Conservation (phyloP, 2,888 invertebrate genomes). For the Nowickia ferox region DNA sequence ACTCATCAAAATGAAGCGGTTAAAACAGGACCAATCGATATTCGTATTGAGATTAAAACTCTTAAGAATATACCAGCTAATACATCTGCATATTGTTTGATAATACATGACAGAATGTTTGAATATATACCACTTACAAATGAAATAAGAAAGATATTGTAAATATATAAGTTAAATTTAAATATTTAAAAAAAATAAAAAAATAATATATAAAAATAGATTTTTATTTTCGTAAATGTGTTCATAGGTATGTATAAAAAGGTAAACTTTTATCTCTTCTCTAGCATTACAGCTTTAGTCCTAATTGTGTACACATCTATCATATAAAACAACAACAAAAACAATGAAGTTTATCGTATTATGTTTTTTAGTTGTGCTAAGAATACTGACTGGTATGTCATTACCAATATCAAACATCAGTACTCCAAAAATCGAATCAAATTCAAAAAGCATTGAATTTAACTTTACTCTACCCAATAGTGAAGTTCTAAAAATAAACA, state of each 20-base stretch:
- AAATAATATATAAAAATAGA: too few species aligned
- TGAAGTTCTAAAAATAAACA: slow-evolving; percentile 25
- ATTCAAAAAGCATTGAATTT: neutral
- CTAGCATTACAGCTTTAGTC: too few species aligned
- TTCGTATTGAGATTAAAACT: slow-evolving; percentile 40
- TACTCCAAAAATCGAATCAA: neutral
- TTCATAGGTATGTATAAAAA: too few species aligned
- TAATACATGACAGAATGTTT: slow-evolving; percentile 39
- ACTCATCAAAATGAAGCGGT: slow-evolving; percentile 49
- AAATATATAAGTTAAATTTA: neutral
- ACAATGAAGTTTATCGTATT: too few species aligned
- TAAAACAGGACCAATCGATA: slow-evolving; percentile 41
- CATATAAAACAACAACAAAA: too few species aligned
- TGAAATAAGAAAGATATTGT: slow-evolving; percentile 31
- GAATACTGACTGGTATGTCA: neutral
- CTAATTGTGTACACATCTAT: too few species aligned
- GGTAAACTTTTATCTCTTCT: too few species aligned
- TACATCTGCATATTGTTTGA: slow-evolving; percentile 46
- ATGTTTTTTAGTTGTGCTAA: neutral
- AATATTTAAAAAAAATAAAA: too few species aligned
- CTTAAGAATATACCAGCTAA: slow-evolving; percentile 26
- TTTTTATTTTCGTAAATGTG: too few species aligned
- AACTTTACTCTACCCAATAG: slow-evolving; percentile 29
- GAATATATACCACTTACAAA: slow-evolving; percentile 29
- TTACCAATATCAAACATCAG: neutral